Evolutionary conservation across 1,140 invertebrate genomes (phyloP), one percentile per base, ranked within the genome.

Genomic region (Temnothorax nylanderi): DNA sequence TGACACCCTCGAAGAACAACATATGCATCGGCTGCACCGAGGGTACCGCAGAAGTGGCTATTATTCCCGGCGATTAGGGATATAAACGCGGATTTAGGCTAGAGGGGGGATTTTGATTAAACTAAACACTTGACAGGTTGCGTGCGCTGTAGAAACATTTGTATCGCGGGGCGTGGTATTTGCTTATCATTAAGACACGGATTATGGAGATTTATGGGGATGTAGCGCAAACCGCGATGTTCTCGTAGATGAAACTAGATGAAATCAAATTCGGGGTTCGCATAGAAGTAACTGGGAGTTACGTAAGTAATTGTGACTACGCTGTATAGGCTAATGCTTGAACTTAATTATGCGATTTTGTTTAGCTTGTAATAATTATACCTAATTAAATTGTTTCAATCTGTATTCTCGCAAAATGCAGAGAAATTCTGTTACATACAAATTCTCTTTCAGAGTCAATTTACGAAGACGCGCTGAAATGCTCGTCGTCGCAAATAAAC

Each of bases 71-170:
- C 78, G 92, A 92, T 92, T 92, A 92, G 64, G 77, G 76, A 82
- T 86, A 92, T 90, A 90, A 91, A 88, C 71, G 86, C 34, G 56
- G 81, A 88, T 90, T 86, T 75, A 34, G 34, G 44, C 58, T 11
- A 44, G 77, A 54, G 21, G 32, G 49, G 84, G 51, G 56, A 84
- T 54, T 88, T 67, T 64, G 76, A 84, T 65, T 88, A 94, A 82
- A 84, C 72, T 88, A 94, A 94, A 93, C 91, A 93, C 92, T 94
- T 88, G 91, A 93, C 90, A 89, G 88, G 85, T 90, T 91, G 91
- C 90, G 92, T 89, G 92, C 88, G 21, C 87, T 72, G 51, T 76
- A 84, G 87, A 90, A 92, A 90, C 89, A 93, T 91, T 93, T 82
- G 64, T 77, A 37, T 58, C 82, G 8, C 47, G 49, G 56, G 74